Base-by-base conservation (phyloP, 2,797 vertebrate genomes). In the Trachops cirrhosus region DNA sequence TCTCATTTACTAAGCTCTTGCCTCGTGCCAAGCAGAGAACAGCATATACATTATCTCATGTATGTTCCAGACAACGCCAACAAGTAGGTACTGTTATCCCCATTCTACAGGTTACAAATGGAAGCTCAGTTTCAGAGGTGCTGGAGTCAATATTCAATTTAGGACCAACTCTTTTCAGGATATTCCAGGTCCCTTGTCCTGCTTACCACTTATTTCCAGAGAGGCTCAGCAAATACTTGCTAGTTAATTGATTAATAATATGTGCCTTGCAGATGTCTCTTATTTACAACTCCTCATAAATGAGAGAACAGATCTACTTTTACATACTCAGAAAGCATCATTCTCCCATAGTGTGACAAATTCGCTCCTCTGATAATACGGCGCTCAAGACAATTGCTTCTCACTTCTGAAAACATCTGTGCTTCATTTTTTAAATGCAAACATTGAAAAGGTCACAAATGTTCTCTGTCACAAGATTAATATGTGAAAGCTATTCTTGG, bases 351-450 rank as follows among this genome's bases (percentile, higher is more conserved):
- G 62, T 78, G 68, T 50, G 67, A 91, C 29, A 86, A 12, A 95
- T 87, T 86, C 32, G 88, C 26, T 90, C 16, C 73, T 73, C 74
- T 93, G 70, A 84, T 85, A 73, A 64, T 29, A 75, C 6, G 15
- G 64, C 24, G 8, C 34, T 88, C 59, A 54, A 92, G n/a, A 74
- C 6, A 89, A 89, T 89, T 93, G 39, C 73, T 91, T 91, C 44
- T 59, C 91, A 44, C 79, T 94, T 96, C 84, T 90, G 84, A 91
- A 97, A 96, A 86, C 83, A 89, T 37, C 82, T 77, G 46, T 62
- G 41, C 59, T 91, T 96, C 44, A 46, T 77, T 95, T 97, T 96
- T 92, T 86, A 91, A 77, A 67, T 46, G 67, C 48, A 93, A 95
- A 94, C 64, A 96, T 32, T 73, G 62, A 46, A 93, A 93, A 93